phyloP scores from a whole-genome alignment of 1,140 invertebrate species.

The Cataglyphis hispanica region DNA sequence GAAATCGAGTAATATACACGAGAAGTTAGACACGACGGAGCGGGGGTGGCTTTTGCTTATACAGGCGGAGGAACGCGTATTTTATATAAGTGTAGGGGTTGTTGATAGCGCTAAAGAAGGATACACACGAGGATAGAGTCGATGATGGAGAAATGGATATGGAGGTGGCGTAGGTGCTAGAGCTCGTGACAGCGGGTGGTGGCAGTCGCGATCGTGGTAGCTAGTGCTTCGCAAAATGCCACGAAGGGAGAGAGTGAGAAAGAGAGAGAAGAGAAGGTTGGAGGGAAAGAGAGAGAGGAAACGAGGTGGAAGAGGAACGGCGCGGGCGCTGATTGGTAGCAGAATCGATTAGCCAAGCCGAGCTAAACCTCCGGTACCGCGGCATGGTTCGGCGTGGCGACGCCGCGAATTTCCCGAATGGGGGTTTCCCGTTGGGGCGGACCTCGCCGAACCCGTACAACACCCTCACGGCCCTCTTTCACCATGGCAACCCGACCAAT shows the following conservation, averaged over 20 bases:
- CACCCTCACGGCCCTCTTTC: slow-evolving; percentile 80
- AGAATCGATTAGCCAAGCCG: slow-evolving; percentile 83
- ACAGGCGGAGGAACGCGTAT: background rate
- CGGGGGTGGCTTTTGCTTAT: background rate
- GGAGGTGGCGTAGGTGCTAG: slow-evolving; percentile 35
- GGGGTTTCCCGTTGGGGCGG: slow-evolving; percentile 83
- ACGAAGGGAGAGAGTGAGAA: slow-evolving; percentile 21
- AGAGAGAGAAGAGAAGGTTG: background rate
- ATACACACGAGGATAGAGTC: slow-evolving; percentile 27
- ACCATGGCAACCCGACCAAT: slow-evolving; percentile 84
- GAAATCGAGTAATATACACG: background rate
- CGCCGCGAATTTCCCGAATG: slow-evolving; percentile 84
- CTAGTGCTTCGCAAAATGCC: slow-evolving; percentile 18
- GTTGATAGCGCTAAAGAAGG: slow-evolving; percentile 65
- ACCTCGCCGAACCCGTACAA: slow-evolving; percentile 79
- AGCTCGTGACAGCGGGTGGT: background rate
- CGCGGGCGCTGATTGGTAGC: slow-evolving; percentile 82
- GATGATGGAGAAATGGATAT: slow-evolving; percentile 31
- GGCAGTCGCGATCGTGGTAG: slow-evolving; percentile 30
- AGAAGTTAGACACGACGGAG: slow-evolving; percentile 33
- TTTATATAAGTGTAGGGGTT: slow-evolving; percentile 38
- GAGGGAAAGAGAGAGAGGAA: slow-evolving; percentile 20
- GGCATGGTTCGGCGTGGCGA: slow-evolving; percentile 80
- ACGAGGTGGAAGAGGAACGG: slow-evolving; percentile 64
- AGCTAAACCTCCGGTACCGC: slow-evolving; percentile 80